Base-by-base conservation (phyloP, 2,113 vertebrate species). In the Myotis lucifugus region DNA sequence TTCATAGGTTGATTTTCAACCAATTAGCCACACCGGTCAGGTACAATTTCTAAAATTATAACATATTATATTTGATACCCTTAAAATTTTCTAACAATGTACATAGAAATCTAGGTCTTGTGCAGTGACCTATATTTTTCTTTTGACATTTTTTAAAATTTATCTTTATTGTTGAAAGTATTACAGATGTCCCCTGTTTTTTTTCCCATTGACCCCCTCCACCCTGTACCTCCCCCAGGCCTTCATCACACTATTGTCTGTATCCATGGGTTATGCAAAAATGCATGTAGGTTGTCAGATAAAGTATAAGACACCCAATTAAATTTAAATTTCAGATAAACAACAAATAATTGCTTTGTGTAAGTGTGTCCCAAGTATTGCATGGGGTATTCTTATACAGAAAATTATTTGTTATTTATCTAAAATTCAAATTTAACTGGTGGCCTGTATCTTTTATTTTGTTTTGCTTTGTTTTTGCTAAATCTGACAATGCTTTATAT, bases 371-470 rank as follows among this genome's bases (percentile, higher is more conserved):
- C 1, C 14, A 89, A 46, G 81, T 59, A 88, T 82, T 72, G 6
- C n/a, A 17, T 37, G 34, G 13, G 25, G 42, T 15, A 66, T 50
- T 37, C n/a, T 64, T 40, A 88, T 14, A 56, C 11, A 40, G 70
- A 83, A 92, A 70, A 70, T 50, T 85, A 42, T 81, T 90, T 90
- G 40, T 40, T 86, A 54, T 88, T 92, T 89, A 54, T 48, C 40
- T 84, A 52, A 94, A 88, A 94, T 84, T 90, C 12, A 92, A 85
- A 73, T 88, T 89, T 77, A 82, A 85, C 42, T 77, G 15, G 3
- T 85, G 0, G 13, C 12, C 34, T 56, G 7, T 70, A 50, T 46
- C 13, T 32, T 32, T 88, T 61, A 8, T 82, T 82, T 79, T 79
- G 8, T 50, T 72, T 90, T 37, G 6, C 23, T 89, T 52, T 76